Base-by-base conservation (phyloP, 1,140 invertebrate genomes). In the Nasonia longicornis region DNA sequence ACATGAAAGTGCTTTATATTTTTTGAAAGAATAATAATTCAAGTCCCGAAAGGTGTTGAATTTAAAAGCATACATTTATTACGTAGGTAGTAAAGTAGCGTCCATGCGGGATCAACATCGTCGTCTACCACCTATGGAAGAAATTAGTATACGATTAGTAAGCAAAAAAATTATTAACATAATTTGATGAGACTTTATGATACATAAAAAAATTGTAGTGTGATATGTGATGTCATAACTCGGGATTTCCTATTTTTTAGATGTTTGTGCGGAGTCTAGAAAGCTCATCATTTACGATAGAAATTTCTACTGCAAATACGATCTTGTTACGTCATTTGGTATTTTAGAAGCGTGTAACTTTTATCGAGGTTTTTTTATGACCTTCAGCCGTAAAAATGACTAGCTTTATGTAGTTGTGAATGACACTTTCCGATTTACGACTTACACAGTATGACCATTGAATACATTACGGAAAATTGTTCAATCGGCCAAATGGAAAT, bases 81-180 rank as follows among this genome's bases (percentile, higher is more conserved):
- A 52, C 97, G 92, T 22, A 98, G 90, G 89, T 97, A 98, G 87
- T 94, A 94, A 1, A 98, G 89, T 11, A 98, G 89, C 0, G 96
- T 97, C 93, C 94, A 96, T 92, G 96, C 95, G 84, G 97, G 97
- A 87, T 98, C 94, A 0, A 96, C 93, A 84, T 93, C 90, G 11
- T 89, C 77, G 86, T 97, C 96, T 38, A 92, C 91, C 26, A 97
- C 93, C 96, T 97, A 69, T 69, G 7, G 48, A 69, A 58, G 16
- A 48, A 14, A 48, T 48, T 58, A 4, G 20, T 20, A 58, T 20
- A 58, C 12, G 0, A 52, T 48, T 48, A 52, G 3, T 16, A 16
- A 52, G 48, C 16, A 52, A 52, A 14, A 52, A 2, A 2, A 16
- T 16, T 2, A 52, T 45, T 45, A 45, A 12, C 42, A 45, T 45